Evolutionary conservation across 2,888 invertebrate genomes (phyloP).

Genomic region (Abscondita cerata): DNA sequence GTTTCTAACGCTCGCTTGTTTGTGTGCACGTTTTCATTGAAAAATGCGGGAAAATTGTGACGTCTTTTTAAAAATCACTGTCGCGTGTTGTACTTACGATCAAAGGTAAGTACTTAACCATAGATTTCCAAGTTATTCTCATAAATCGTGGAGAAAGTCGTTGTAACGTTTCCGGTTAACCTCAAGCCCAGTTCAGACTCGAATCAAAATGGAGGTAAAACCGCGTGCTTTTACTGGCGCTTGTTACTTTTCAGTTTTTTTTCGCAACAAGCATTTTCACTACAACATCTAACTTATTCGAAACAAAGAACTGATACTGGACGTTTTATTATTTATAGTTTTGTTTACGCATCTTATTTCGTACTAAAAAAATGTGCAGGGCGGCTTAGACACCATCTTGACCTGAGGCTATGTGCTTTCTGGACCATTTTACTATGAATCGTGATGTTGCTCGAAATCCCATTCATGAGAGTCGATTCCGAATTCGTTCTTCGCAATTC

Average conservation of each 20-base stretch:
- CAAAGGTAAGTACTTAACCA: slow-evolving; percentile 25
- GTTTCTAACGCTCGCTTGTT: slow-evolving; percentile 27
- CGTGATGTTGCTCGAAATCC: slow-evolving; percentile 8
- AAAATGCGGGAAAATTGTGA: slow-evolving; percentile 41
- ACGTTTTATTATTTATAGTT: neutral
- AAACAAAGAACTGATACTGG: neutral
- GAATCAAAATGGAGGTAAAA: slow-evolving; percentile 59
- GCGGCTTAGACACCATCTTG: slow-evolving; percentile 9
- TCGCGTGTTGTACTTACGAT: slow-evolving; percentile 20
- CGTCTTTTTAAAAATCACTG: slow-evolving; percentile 22
- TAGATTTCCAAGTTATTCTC: slow-evolving; percentile 6
- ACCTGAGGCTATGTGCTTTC: slow-evolving; percentile 11
- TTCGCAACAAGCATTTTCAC: neutral
- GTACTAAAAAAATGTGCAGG: slow-evolving; percentile 1
- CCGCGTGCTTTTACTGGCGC: slow-evolving; percentile 54
- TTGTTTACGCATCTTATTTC: neutral
- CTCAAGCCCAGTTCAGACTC: slow-evolving; percentile 54
- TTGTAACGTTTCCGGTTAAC: slow-evolving; percentile 57
- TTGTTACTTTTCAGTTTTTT: slow-evolving; percentile 14
- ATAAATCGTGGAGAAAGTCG: slow-evolving; percentile 35
- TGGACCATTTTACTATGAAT: slow-evolving; percentile 7
- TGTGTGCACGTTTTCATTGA: slow-evolving; percentile 42
- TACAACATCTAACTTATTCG: neutral
- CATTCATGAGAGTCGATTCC: slow-evolving; percentile 5
- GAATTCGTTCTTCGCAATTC: no score